Base-by-base conservation (phyloP, 2,888 invertebrate genomes). In the Agapetus fuscipes region DNA sequence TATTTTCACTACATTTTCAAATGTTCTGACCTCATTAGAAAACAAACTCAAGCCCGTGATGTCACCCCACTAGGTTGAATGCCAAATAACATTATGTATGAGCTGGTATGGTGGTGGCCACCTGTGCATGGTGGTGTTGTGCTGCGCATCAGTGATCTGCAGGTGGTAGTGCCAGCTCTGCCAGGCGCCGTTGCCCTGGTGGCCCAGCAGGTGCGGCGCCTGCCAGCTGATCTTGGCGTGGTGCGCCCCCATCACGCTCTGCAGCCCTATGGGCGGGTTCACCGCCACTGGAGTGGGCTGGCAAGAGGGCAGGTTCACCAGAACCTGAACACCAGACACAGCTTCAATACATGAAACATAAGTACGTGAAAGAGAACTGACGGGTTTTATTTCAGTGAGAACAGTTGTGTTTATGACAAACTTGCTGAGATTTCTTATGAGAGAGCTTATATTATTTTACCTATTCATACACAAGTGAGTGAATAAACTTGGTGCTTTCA, bases 171-270 rank as follows among this genome's bases (percentile, higher is more conserved):
- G 74, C 89, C 89, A 91, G 49, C 79, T 77, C 25, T 69, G 69
- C 72, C 78, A 78, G 1, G 77, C 75, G 1, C 75, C 74, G 44
- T 66, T 73, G 52, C 83, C 81, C 59, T 89, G 87, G 25, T 78
- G 78, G 0, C 79, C 79, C 34, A 87, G 56, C 16, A 83, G 62
- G 59, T 83, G 80, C 0, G 94, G 93, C 2, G 78, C 72, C 15
- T 78, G 72, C 94, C 94, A 95, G 1, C 78, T 76, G 0, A 88
- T 78, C 54, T 83, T 82, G 0, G 88, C 89, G 25, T 76, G 70
- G 45, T 75, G 73, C 1, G 78, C 71, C 1, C 84, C 84, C 59
- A 93, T 79, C 41, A 94, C 73, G 13, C 84, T 89, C 59, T 90
- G 85, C 2, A 94, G 72, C 2, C 76, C 72, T 2, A 76, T 74